A percentile compares a stretch with the other conserved stretches of the same genome.
Evolutionary conservation across 2,113 vertebrate genomes (phyloP).

Genomic region (Neomonachus schauinslandi): DNA sequence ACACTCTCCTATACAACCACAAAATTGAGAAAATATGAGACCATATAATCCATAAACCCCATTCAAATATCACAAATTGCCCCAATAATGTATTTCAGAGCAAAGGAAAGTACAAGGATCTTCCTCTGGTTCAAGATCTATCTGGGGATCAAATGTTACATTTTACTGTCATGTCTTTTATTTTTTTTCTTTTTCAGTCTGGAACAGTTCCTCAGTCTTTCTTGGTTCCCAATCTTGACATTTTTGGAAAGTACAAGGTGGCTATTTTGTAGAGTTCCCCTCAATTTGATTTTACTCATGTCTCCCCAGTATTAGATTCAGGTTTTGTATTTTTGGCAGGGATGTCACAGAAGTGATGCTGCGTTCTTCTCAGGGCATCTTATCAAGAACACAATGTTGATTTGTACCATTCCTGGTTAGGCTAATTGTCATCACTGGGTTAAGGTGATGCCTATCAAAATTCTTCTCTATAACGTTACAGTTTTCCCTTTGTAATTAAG

Average conservation of each 20-base stretch:
- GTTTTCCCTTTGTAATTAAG: background rate
- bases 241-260: background rate
- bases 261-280: slow-evolving; percentile 35
- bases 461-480: slow-evolving; percentile 6
- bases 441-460: background rate
- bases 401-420: background rate
- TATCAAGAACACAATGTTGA: background rate
- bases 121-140: background rate
- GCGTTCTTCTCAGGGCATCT: background rate
- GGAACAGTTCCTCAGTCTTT: background rate
- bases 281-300: background rate
- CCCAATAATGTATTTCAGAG: background rate
- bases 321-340: background rate
- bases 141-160: background rate
- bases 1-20: background rate
- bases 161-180: background rate
- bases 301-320: background rate
- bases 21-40: slow-evolving; percentile 30
- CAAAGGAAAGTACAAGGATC: background rate
- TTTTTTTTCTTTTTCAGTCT: slow-evolving; percentile 7
- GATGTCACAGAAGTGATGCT: slow-evolving; percentile 6
- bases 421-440: background rate
- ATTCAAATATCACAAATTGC: slow-evolving; percentile 34
- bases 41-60: background rate
- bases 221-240: background rate